A percentile compares a stretch with the other conserved stretches of the same genome.
Evolutionary conservation across 2,113 vertebrate genomes (phyloP).

Genomic region (Prochilodus magdalenae): DNA sequence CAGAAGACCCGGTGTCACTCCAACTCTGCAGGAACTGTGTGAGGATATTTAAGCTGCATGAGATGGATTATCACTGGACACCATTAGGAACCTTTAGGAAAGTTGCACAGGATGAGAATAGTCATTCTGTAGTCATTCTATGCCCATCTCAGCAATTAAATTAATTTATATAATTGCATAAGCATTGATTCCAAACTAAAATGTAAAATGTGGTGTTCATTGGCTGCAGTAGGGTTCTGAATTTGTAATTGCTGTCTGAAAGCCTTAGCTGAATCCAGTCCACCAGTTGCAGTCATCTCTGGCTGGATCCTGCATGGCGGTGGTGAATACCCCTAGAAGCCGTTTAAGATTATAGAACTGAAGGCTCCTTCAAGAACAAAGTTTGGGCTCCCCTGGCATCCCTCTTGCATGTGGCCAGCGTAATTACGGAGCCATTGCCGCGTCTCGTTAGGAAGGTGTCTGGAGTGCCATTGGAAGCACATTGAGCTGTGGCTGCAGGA

Average conservation of each 20-base stretch:
- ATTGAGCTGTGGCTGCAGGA: slow-evolving; percentile 69
- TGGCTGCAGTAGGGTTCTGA: not conserved
- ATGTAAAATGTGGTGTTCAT: not conserved
- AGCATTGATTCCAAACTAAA: too few species aligned
- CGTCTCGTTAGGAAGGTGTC: slow-evolving; percentile 54
- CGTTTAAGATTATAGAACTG: slow-evolving; percentile 30
- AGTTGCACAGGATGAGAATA: too few species aligned
- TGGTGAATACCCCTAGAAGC: slow-evolving; percentile 33
- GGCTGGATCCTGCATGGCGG: slow-evolving; percentile 4
- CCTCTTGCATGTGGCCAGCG: slow-evolving; percentile 39
- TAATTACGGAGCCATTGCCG: slow-evolving; percentile 47
- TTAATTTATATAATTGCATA: too few species aligned
- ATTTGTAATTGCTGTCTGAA: not conserved
- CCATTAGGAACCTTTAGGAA: too few species aligned
- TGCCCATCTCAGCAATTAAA: too few species aligned
- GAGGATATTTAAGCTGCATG: too few species aligned
- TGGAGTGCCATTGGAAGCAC: slow-evolving; percentile 54
- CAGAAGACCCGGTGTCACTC: too few species aligned
- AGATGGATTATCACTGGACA: too few species aligned
- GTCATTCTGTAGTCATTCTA: too few species aligned
- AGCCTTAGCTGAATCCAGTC: not conserved
- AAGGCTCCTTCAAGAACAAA: slow-evolving; percentile 36
- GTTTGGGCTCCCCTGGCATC: slow-evolving; percentile 42
- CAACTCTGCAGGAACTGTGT: too few species aligned
- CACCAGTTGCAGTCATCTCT: not conserved